Evolutionary conservation across 2,113 vertebrate genomes (phyloP), one percentile per base, ranked within the genome.

Genomic region (Grallaria varia): DNA sequence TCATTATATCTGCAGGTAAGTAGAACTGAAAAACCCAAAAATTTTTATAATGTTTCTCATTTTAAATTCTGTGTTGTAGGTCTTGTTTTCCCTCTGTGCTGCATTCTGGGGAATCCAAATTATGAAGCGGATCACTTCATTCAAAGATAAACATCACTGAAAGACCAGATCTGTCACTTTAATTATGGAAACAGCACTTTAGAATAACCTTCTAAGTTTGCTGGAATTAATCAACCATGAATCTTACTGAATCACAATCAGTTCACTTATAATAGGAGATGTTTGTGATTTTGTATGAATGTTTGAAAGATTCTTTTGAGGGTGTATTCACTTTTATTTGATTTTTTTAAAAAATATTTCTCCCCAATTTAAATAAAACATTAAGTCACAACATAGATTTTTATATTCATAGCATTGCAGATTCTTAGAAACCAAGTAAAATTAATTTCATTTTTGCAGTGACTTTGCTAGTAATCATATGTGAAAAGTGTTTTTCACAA

Each of bases 71-170:
- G 56, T 95, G 81, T 95, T 97, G 37, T 90, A 99, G 99, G 97
- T 98, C 67, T 97, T 99, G 97, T 98, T 99, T 97, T 97, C 96
- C 56, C 90, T 99, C 97, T 98, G 97, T 30, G 85, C 98, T 97
- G 98, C 98, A 76, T 99, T 98, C 96, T 99, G 99, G 99, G 98
- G 96, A 82, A 80, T 98, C 88, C 98, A 98, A 95, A 96, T 95
- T 67, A 50, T 98, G 96, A 97, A 96, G 52, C 93, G 79, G 96
- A 97, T 98, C 59, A 64, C 91, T 73, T 76, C 84, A 60, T 85
- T 92, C 78, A 94, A 97, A 96, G 98, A 90, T 50, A 98, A 98
- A 91, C 64, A 42, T 15, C 74, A 95, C 78, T 99, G 96, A 98
- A 89, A 80, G 39, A 94, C 21, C 28, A 45, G 33, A 72, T 77